A percentile compares a stretch with the other conserved stretches of the same genome.
These are phyloP conservation scores for Camelus dromedarius DNA, from an alignment of 2,113 vertebrate species.

Conservation along the genomic window DNA sequence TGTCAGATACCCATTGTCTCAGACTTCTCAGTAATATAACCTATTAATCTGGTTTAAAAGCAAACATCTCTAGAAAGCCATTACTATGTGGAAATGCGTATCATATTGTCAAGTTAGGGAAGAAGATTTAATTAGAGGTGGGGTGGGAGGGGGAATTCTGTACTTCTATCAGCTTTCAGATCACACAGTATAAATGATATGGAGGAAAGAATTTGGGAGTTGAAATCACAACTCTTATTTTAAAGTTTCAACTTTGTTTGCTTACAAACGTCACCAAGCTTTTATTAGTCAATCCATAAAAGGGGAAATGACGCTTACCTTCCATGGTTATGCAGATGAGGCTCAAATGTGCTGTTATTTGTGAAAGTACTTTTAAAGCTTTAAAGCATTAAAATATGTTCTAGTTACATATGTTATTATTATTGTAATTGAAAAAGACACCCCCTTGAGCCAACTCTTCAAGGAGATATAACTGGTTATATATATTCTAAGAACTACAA, in stretches of 20 bases:
- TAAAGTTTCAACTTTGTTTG: constrained; percentile 30
- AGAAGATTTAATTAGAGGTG: background rate
- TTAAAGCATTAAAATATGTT: constrained; percentile 24
- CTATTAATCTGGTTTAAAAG: background rate
- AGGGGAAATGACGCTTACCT: constrained; percentile 20
- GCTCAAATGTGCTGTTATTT: background rate
- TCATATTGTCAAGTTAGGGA: background rate
- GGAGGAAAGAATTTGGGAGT: background rate
- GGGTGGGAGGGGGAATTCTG: too few relatives aligned
- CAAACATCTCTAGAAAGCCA: background rate
- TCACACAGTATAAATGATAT: background rate
- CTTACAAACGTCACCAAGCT: constrained; percentile 39
- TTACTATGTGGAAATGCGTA: background rate
- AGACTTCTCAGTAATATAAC: background rate
- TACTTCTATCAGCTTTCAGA: background rate
- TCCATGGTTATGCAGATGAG: background rate
- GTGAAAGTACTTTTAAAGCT: constrained; percentile 36
- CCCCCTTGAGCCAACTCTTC: background rate
- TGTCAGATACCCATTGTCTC: background rate
- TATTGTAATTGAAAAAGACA: constrained; percentile 25
- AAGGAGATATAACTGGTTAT: background rate
- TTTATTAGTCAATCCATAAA: constrained; percentile 28
- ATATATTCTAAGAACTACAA: background rate
- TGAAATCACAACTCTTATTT: background rate
- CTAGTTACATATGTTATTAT: background rate